Evolutionary conservation across 2,888 invertebrate species (phyloP).

Genomic region (Kuschelorhynchus macadamiae): DNA sequence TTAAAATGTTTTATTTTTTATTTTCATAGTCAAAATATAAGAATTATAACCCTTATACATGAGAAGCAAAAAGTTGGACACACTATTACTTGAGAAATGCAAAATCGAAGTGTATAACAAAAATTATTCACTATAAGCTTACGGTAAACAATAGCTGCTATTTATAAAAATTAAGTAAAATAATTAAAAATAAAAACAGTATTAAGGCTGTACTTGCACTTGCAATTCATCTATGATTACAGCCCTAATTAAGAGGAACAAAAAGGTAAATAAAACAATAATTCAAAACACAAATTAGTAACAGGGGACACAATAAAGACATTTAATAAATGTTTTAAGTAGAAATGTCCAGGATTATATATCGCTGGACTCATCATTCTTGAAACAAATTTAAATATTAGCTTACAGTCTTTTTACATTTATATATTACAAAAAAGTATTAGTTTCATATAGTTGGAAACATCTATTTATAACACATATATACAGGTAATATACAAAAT

Average conservation of each 20-base stretch:
- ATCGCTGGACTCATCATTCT: no score
- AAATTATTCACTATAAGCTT: conserved; percentile 46
- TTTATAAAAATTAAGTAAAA: background rate
- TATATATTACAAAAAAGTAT: conserved; percentile 58
- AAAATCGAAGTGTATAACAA: conserved; percentile 51
- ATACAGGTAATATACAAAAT: conserved; percentile 61
- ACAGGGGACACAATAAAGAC: no score
- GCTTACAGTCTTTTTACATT: conserved; percentile 61
- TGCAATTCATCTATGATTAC: background rate
- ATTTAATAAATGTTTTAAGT: no score
- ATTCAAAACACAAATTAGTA: no score
- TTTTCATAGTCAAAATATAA: conserved; percentile 66
- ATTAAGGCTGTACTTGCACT: no score
- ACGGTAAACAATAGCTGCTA: no score
- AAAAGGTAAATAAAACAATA: conserved; percentile 22
- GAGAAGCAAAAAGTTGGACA: conserved; percentile 64
- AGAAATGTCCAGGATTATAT: no score
- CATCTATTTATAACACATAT: conserved; percentile 61
- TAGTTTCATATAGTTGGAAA: conserved; percentile 54
- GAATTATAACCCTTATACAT: conserved; percentile 63
- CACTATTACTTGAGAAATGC: conserved; percentile 61
- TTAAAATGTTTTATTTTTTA: conserved; percentile 56
- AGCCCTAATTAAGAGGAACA: background rate
- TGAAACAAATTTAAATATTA: no score
- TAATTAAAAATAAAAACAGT: background rate